These are phyloP conservation scores for Bos taurus DNA, from an alignment of 2,113 vertebrate genomes.

Conservation along the genomic window ARS-UCD2.0 NC_037345.1:43721501-43722000, in stretches of 20 bases:
- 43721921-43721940: conserved; percentile 70
- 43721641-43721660: conserved; percentile 14
- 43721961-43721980: conserved; percentile 73
- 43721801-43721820: conserved; percentile 61
- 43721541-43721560: no score
- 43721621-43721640: not conserved
- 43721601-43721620: not conserved
- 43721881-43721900: conserved; percentile 44
- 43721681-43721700: conserved; percentile 39
- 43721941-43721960: conserved; percentile 73
- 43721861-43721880: conserved; percentile 65
- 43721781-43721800: conserved; percentile 73
- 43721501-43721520: not conserved
- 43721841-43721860: conserved; percentile 57
- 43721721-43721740: conserved; percentile 68
- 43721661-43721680: conserved; percentile 36
- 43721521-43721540: not conserved
- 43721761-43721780: conserved; percentile 78
- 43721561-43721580: not conserved
- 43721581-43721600: not conserved
- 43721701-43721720: conserved; percentile 60
- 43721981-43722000: conserved; percentile 53
- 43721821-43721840: conserved; percentile 72
- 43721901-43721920: conserved; percentile 70
- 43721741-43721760: conserved; percentile 68